Base-by-base conservation (phyloP, 2,888 invertebrate species). In the Gisinianus flammeolus region DNA sequence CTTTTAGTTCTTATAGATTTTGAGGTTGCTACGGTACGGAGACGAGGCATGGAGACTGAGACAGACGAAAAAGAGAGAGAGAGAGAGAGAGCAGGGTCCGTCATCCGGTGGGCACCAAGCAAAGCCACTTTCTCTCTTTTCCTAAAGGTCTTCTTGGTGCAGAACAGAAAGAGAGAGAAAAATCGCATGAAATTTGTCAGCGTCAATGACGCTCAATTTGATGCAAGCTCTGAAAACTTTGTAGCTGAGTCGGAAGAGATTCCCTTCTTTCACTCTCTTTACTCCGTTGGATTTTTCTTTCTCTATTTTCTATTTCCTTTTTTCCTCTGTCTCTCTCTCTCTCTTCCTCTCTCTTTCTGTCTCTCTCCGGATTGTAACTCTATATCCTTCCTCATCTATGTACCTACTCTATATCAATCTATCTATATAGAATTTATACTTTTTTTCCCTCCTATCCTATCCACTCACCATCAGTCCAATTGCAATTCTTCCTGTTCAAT, bases 181-280 rank as follows among this genome's bases (percentile, higher is more conserved):
- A 83, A 83, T 82, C 77, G 82, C 76, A 80, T 82, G 81, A 82
- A 81, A 83, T 83, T 83, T 83, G 83, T 83, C 82, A 83, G 82
- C 82, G 83, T 83, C 83, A 83, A 81, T 82, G 80, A 80, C 80
- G 82, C 82, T 83, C 82, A 79, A 81, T 81, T 81, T 81, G 81
- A 81, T 81, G 73, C 79, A 79, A 77, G 56, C 58, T 71, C 31
- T 73, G 75, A 78, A 81, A 81, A 79, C 76, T 79, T 81, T 79
- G 72, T 35, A 77, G 76, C 80, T 71, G 28, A 58, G 56, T 58
- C 56, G 24, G n/a, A 52, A 71, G 31, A 58, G 22, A 54, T 58
- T n/a, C 66, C 26, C 24, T 62, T 52, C 24, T 44, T 54, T 44
- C 52, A 66, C 69, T 54, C 33, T 52, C 68, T 56, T 33, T 68